Evolutionary conservation across 2,888 invertebrate species (phyloP), one percentile per base, ranked within the genome.

Genomic region (Drosophila fulvimacula): DNA sequence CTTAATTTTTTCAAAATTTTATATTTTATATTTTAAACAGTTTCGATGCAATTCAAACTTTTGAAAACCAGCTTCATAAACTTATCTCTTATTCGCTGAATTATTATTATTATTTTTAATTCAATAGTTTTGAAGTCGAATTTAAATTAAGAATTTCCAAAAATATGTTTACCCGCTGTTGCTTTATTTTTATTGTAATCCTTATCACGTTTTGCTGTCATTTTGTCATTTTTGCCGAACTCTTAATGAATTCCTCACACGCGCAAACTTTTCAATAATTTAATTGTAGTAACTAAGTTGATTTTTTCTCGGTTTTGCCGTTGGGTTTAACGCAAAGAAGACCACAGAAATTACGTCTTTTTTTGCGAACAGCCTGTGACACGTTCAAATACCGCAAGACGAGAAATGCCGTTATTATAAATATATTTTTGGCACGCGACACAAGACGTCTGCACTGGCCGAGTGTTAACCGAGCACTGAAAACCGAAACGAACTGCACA

Each of bases 121-220:
- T 27, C 2, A 4, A 27, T 9, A 46, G 11, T 56, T 59, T 59
- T 5, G 2, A 11, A 57, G 6, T 21, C 6, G 13, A 30, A 51
- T 11, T 39, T 39, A 15, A 17, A 19, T 21, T 10, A 5, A 5
- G 11, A n/a, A 53, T 15, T 49, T 27, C 3, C 3, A 30, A 44
- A 27, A 17, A 41, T n/a, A 34, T 66, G 56, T 58, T 90, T 91
- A 92, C 91, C 91, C 89, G 91, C 81, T 81, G 90, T 76, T 75
- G 90, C 81, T 88, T 91, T 92, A 89, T 90, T 92, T 88, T 90
- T 92, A 59, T 85, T 85, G 84, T 90, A 91, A 88, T 92, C 92
- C 89, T 90, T 91, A 87, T 90, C 92, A 88, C 91, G 91, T 90
- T 92, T 92, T 86, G 92, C 92, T 88, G 92, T 92, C 92, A 92